Conservation (phyloP, 1,140 invertebrate genomes). For the Caenorhabditis remanei region DNA sequence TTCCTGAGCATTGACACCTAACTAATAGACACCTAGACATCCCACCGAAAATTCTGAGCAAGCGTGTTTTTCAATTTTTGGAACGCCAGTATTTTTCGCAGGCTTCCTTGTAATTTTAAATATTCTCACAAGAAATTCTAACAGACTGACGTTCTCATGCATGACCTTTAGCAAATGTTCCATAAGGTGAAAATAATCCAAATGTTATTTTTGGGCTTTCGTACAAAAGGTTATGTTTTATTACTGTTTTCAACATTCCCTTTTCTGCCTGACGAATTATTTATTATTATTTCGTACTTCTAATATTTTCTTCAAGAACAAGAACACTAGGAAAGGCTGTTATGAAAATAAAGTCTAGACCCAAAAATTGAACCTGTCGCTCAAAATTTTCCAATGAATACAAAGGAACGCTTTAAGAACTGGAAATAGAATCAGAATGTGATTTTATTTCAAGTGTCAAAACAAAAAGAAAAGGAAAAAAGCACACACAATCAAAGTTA, state of each 20-base stretch:
- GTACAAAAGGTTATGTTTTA: background rate
- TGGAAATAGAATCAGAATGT: background rate
- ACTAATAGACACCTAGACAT: background rate
- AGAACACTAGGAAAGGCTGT: no score
- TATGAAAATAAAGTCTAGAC: background rate
- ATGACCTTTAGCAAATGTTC: no score
- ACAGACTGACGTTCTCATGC: background rate
- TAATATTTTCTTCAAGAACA: no score
- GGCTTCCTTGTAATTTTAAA: background rate
- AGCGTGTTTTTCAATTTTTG: background rate
- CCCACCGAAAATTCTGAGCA: background rate
- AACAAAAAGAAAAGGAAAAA: background rate
- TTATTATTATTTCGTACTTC: no score
- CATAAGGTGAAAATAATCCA: background rate
- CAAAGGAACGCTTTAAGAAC: background rate
- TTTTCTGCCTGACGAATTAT: no score
- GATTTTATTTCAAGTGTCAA: conserved; percentile 11
- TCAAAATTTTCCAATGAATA: background rate
- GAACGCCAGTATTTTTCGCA: background rate
- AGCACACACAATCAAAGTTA: conserved; percentile 12
- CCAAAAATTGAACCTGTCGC: background rate
- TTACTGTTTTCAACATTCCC: background rate
- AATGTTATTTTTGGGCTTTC: background rate
- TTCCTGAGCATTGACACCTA: conserved; percentile 21
- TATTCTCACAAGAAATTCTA: background rate